These are phyloP conservation scores for Dolichotis patagonum DNA, from an alignment of 2,113 vertebrate species.

Conservation along the genomic window DNA sequence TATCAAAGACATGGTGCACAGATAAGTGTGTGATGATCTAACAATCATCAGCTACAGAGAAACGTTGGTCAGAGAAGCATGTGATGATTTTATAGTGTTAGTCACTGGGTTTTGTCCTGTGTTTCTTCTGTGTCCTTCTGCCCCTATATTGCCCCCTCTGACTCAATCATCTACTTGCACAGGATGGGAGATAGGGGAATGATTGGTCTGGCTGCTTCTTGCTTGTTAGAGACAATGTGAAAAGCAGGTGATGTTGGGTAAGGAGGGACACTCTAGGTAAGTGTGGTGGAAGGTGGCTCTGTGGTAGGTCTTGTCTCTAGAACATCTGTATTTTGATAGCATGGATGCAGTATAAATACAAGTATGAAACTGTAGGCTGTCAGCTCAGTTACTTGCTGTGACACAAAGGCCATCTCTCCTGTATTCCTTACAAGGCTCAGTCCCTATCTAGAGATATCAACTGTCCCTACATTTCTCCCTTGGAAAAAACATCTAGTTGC, in stretches of 20 bases:
- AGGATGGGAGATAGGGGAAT: neutral
- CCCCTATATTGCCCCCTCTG: neutral
- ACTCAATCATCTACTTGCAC: neutral
- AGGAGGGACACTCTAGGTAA: neutral
- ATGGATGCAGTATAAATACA: neutral
- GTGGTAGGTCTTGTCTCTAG: neutral
- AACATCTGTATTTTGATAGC: neutral
- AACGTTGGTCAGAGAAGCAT: no score
- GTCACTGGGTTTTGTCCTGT: neutral
- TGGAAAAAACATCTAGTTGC: neutral
- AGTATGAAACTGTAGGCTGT: neutral
- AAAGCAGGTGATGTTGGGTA: neutral
- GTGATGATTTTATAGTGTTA: neutral
- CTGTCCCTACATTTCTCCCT: neutral
- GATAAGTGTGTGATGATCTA: neutral
- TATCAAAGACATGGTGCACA: neutral
- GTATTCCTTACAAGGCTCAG: neutral
- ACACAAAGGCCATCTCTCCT: neutral
- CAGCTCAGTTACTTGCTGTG: neutral
- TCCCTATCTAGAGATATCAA: neutral
- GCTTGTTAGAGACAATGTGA: neutral
- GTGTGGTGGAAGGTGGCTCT: neutral
- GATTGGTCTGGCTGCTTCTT: neutral
- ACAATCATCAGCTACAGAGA: no score
- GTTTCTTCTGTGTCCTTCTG: neutral